phyloP scores from a whole-genome alignment of 2,888 invertebrate species.

The Plebejus anna region DNA sequence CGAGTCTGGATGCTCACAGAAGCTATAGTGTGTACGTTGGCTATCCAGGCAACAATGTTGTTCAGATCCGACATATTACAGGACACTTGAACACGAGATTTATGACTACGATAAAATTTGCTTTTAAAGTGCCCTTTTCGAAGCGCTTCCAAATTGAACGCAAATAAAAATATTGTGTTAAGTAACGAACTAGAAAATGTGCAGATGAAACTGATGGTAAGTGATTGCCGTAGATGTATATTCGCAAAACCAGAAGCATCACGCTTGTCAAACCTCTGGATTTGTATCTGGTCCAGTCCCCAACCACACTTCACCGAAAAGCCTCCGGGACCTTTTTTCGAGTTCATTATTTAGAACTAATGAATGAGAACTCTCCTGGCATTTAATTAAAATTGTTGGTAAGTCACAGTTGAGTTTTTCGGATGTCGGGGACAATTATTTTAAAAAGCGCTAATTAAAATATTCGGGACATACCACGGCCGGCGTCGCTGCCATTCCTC shows the following conservation, averaged over 20 bases:
- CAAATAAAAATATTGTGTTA: too few relatives aligned
- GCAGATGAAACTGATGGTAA: background rate
- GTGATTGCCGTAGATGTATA: background rate
- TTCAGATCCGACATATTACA: background rate
- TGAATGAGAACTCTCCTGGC: background rate
- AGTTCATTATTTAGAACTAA: background rate
- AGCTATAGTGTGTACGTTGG: background rate
- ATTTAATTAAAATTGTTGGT: constrained; percentile 14
- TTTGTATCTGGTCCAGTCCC: background rate
- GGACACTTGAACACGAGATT: background rate
- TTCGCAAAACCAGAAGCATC: background rate
- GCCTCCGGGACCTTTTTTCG: background rate
- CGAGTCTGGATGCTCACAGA: background rate
- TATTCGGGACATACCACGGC: constrained; percentile 20
- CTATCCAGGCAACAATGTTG: background rate
- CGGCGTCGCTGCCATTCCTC: background rate
- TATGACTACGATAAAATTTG: background rate
- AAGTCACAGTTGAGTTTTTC: constrained; percentile 4
- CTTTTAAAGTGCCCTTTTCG: background rate
- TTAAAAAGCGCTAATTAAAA: constrained; percentile 26
- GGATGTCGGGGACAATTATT: constrained; percentile 14
- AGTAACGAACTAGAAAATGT: background rate
- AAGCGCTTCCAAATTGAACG: background rate
- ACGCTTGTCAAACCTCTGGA: background rate
- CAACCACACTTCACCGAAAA: background rate